phyloP scores from a whole-genome alignment of 2,113 vertebrate species.

The Gavia stellata region DNA sequence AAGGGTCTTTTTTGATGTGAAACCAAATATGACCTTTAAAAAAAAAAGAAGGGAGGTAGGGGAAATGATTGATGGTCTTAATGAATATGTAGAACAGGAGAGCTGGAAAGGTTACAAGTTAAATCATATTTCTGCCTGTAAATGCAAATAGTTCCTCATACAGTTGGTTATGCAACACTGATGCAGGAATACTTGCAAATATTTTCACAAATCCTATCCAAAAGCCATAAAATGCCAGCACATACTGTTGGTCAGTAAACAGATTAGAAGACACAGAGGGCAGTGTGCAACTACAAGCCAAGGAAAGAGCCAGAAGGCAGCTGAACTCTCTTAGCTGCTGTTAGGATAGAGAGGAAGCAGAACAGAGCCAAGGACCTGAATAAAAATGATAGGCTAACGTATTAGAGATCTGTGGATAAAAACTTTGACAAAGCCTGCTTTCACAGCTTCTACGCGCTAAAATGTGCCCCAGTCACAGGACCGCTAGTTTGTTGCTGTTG shows the following conservation, averaged over 20 bases:
- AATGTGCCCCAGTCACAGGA: neutral
- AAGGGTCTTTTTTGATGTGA: neutral
- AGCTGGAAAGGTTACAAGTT: slow-evolving; percentile 46
- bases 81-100: slow-evolving; percentile 44
- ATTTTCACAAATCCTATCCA: slow-evolving; percentile 34
- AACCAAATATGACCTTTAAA: slow-evolving; percentile 16
- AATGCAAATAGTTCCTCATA: slow-evolving; percentile 25
- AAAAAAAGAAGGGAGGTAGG: neutral
- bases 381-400: neutral
- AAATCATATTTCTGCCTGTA: slow-evolving; percentile 18
- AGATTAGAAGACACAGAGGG: slow-evolving; percentile 25
- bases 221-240: slow-evolving; percentile 23
- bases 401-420: neutral
- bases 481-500: neutral
- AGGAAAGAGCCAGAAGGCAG: neutral
- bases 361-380: neutral
- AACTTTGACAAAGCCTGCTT: neutral
- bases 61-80: slow-evolving; percentile 42
- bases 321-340: neutral
- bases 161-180: neutral
- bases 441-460: neutral
- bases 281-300: slow-evolving; percentile 9
- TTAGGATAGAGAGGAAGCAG: neutral
- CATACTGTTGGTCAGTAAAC: neutral
- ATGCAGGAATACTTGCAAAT: slow-evolving; percentile 44